A percentile compares a stretch with the other conserved stretches of the same genome.
Evolutionary conservation across 2,797 vertebrate species (phyloP).

Genomic region (Antennarius maculatus): DNA sequence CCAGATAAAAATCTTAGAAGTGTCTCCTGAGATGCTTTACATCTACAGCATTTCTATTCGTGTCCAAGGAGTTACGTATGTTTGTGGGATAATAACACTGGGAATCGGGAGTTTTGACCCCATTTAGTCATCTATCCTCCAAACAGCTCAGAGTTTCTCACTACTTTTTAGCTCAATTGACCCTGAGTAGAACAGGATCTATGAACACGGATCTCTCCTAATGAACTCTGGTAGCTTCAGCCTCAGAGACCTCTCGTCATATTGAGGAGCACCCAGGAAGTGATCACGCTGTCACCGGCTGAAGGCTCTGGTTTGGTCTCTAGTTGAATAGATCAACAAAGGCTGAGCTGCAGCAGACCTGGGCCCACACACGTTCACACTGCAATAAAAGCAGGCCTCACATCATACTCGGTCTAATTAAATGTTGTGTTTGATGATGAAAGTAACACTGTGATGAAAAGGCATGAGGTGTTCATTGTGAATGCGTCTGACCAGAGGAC

Average conservation of each 20-base stretch:
- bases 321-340: slow-evolving; percentile 38
- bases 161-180: slow-evolving; percentile 39
- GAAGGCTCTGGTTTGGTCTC: slow-evolving; percentile 30
- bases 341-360: slow-evolving; percentile 10
- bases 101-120: slow-evolving; percentile 13
- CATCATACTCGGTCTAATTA: slow-evolving; percentile 61
- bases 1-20: no score
- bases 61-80: background rate
- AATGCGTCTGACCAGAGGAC: slow-evolving; percentile 51
- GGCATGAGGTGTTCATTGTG: slow-evolving; percentile 33
- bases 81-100: background rate
- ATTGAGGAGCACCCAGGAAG: slow-evolving; percentile 42
- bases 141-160: slow-evolving; percentile 36
- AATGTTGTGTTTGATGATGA: slow-evolving; percentile 75
- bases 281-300: slow-evolving; percentile 36
- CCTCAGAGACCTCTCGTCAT: slow-evolving; percentile 28
- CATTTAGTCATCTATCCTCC: slow-evolving; percentile 45
- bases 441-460: slow-evolving; percentile 73
- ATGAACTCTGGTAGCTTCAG: slow-evolving; percentile 45
- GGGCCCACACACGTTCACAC: slow-evolving; percentile 28
- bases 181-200: slow-evolving; percentile 35
- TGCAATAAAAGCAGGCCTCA: slow-evolving; percentile 47
- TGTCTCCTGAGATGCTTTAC: background rate
- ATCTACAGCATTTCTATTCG: no score
- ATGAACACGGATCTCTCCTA: slow-evolving; percentile 29